Conservation (phyloP, 2,113 vertebrate species). For the Agelaius tricolor region DNA sequence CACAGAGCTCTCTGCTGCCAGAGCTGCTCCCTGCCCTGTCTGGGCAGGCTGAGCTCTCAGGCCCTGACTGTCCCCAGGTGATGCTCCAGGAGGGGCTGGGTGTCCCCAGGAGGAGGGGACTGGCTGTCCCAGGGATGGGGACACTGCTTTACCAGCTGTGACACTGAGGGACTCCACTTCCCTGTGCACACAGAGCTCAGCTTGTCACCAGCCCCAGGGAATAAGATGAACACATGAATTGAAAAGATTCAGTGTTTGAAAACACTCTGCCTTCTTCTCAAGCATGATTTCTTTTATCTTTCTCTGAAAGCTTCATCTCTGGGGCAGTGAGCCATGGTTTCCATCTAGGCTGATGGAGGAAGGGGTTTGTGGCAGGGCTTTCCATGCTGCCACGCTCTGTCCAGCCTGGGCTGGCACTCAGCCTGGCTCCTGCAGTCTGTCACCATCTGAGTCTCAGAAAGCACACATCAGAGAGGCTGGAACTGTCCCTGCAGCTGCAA, state of each 20-base stretch:
- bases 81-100: neutral
- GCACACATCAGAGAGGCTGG: neutral
- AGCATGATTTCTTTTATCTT: neutral
- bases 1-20: slow-evolving; percentile 72
- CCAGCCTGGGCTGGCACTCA: neutral
- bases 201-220: neutral
- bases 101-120: neutral
- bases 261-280: neutral
- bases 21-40: neutral
- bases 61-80: neutral
- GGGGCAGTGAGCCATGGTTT: neutral
- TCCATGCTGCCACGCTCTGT: neutral
- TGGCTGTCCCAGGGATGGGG: neutral
- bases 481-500: neutral
- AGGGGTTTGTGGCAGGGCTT: neutral
- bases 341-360: neutral
- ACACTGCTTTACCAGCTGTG: neutral
- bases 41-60: neutral
- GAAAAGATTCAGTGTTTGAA: neutral
- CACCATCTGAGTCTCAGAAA: neutral
- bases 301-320: neutral
- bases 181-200: too few species aligned
- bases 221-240: neutral
- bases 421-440: neutral
- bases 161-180: neutral